Base-by-base conservation (phyloP, 2,888 invertebrate species). In the Acrobasis suavella region DNA sequence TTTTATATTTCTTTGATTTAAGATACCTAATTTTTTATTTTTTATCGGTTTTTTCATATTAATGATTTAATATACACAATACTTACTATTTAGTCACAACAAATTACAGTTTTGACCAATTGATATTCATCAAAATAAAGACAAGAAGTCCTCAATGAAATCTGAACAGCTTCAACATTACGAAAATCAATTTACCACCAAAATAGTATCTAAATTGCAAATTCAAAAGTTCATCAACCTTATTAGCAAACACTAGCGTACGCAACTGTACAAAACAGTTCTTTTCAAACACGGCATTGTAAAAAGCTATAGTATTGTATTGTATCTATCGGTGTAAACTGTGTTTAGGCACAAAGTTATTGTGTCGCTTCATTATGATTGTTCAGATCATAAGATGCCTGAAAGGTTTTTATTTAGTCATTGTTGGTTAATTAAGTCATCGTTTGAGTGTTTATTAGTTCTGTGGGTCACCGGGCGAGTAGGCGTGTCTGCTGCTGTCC, bases 401-500 rank as follows among this genome's bases (percentile, higher is more conserved):
- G 72, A 84, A 84, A 79, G 77, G 76, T 78, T 85, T 83, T 83
- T 84, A 78, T 84, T 74, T 73, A 77, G 76, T 81, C 78, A 82
- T 86, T 86, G 84, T 85, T 81, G 72, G 77, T 72, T 86, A 90
- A 90, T 89, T 86, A 85, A 85, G 82, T 77, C 70, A 74, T 82
- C 72, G 74, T 81, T 76, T 69, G 72, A 75, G 72, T 78, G 69
- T 82, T 83, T 81, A 85, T 85, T 83, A 73, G 78, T 80, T 80
- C 81, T 82, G 60, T 85, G 76, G 83, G 86, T 85, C 81, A 87
- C 74, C 74, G 72, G 80, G 86, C 73, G 75, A 80, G 83, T 85
- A 72, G 87, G 83, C 73, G 85, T 82, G 80, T 69, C 73, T 68
- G 76, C 78, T 66, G 66, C 65, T 72, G 74, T 73, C 72, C 69